A percentile compares a stretch with the other conserved stretches of the same genome.
Evolutionary conservation across 2,797 vertebrate species (phyloP).

Genomic region (Phaenicophaeus curvirostris): DNA sequence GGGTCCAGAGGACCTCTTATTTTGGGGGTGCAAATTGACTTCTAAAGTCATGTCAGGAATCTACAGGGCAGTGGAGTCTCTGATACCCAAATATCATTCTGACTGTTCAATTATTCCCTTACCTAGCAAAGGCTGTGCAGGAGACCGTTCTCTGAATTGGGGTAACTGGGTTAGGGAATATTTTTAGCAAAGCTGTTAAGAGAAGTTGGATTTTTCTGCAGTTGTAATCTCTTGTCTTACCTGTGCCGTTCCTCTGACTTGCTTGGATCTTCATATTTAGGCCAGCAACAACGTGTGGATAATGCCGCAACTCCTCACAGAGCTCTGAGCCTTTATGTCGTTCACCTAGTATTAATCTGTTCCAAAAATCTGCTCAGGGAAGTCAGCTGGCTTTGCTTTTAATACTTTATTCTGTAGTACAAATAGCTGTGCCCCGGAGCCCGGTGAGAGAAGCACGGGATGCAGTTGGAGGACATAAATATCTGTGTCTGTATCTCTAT

Average conservation of each 20-base stretch:
- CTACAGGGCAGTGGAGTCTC: not conserved
- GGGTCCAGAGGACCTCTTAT: not conserved
- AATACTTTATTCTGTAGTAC: not conserved
- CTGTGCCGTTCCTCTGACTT: not conserved
- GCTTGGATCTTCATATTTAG: not conserved
- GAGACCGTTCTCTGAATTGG: not conserved
- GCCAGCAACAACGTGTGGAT: not conserved
- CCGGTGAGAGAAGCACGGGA: not conserved
- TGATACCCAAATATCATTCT: not conserved
- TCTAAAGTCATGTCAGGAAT: not conserved
- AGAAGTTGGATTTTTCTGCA: not conserved
- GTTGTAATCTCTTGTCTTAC: not conserved
- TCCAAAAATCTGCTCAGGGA: not conserved
- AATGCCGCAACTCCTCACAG: not conserved
- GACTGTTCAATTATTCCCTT: not conserved
- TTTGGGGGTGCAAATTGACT: not conserved
- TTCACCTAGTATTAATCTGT: not conserved
- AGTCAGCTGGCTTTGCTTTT: not conserved
- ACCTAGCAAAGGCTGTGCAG: not conserved
- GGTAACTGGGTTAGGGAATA: constrained; percentile 41
- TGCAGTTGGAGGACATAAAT: not conserved
- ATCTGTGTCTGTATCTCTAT: too few relatives aligned
- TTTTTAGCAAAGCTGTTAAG: constrained; percentile 17
- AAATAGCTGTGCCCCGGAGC: not conserved
- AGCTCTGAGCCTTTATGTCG: not conserved